These are phyloP conservation scores for Notechis scutatus DNA, from an alignment of 2,113 vertebrate genomes.

Conservation along the genomic window DNA sequence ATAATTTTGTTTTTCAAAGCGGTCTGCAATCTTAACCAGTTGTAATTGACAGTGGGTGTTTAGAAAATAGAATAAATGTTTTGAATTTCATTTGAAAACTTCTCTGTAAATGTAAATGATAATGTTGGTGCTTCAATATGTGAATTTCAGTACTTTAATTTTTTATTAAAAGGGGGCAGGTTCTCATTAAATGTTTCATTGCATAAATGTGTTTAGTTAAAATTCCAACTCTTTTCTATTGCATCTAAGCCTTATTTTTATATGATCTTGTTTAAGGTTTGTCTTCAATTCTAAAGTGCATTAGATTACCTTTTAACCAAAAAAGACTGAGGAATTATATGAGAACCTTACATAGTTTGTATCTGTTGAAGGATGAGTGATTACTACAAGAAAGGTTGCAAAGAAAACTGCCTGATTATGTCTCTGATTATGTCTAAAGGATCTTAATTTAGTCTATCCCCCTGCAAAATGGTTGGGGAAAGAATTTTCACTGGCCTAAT, in stretches of 20 bases:
- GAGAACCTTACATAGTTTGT: slow-evolving; percentile 14
- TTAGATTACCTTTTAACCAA: slow-evolving; percentile 15
- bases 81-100: slow-evolving; percentile 14
- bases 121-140: not conserved
- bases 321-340: slow-evolving; percentile 1
- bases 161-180: slow-evolving; percentile 4
- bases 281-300: slow-evolving; percentile 4
- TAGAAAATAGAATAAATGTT: not conserved
- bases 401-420: slow-evolving; percentile 12
- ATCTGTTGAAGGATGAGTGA: not conserved
- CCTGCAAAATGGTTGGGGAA: accelerated
- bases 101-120: not conserved
- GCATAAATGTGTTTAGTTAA: not conserved
- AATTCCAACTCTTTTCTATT: not conserved
- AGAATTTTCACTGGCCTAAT: accelerated
- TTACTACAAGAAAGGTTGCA: not conserved
- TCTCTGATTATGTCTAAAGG: not conserved
- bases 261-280: not conserved
- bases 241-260: slow-evolving; percentile 4
- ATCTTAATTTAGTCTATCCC: not conserved
- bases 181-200: slow-evolving; percentile 13
- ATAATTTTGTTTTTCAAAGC: not conserved
- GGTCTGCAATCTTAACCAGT: not conserved
- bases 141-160: not conserved
- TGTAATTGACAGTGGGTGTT: not conserved